Conservation (phyloP, 2,113 vertebrate species). For the Meles meles region DNA sequence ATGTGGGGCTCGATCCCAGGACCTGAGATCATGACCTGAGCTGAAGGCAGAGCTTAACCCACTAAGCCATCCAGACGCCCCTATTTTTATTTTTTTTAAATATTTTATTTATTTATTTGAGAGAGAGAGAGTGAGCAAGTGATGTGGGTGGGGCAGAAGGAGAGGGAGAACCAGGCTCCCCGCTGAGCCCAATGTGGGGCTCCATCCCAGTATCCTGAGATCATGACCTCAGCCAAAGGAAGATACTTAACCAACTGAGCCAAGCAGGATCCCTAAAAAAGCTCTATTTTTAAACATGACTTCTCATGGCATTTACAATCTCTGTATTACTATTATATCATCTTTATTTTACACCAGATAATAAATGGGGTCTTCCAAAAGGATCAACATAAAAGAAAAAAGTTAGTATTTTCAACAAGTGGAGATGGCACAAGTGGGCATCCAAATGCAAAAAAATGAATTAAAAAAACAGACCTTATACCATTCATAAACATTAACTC, state of each 20-base stretch:
- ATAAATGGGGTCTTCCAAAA: not conserved
- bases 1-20: too few relatives aligned
- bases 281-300: not conserved
- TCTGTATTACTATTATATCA: not conserved
- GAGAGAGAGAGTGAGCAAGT: not conserved
- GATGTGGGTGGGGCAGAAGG: too few relatives aligned
- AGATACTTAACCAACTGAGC: too few relatives aligned
- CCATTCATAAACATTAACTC: not conserved
- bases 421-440: not conserved
- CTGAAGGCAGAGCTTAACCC: too few relatives aligned
- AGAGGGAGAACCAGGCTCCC: not conserved
- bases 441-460: not conserved
- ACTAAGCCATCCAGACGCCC: too few relatives aligned
- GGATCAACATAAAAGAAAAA: not conserved
- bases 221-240: too few relatives aligned
- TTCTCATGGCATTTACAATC: not conserved
- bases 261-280: too few relatives aligned
- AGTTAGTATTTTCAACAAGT: not conserved
- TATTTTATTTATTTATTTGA: not conserved
- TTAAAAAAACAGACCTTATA: not conserved
- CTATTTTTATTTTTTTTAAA: not conserved
- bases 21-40: too few relatives aligned
- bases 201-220: too few relatives aligned
- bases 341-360: not conserved
- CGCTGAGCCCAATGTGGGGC: too few relatives aligned